Evolutionary conservation across 2,113 vertebrate genomes (phyloP), one percentile per base, ranked within the genome.

Genomic region (Saccopteryx bilineata): DNA sequence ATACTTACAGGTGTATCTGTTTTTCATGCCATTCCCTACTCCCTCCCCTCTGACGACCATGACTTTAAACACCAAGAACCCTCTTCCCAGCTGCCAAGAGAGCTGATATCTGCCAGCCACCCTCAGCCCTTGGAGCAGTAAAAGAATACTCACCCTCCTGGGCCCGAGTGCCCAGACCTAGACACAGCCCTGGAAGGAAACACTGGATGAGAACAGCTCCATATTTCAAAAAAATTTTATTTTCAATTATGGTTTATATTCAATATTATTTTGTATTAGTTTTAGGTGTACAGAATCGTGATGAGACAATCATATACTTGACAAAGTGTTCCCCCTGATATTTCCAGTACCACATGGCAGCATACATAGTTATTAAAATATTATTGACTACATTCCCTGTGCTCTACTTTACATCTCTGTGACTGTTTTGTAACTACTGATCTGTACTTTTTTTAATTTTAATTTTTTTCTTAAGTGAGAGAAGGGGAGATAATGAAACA

Each of bases 1-100:
- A 54, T 6, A n/a, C 12, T 18, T 19, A 78, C 28, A n/a, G 50
- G 50, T 54, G 75, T 78, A 11, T 52, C 26, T 31, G 15, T 4
- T 76, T 31, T 9, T 78, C 28, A 7, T n/a, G 28, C 75, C 75
- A 78, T 19, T 19, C 28, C 50, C 26, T 17, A 21, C 28, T 12
- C 18, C 50, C 5, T 56, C 5, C 7, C 1, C 1, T 0, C 15
- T 56, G 19, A 56, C 9, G 56, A 28, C 17, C 17, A 56, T 0
- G 5, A 7, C 9, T 18, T 3, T 7, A 54, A 78, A 46, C 5
- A 17, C 50, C 9, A n/a, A 54, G 28, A 54, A 0, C 8, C 1
- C 2, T 78, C 28, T 9, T 56, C 50, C 75, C 50, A 56, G 75
- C 1, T 6, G 13, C 50, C 50, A 56, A 9, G 48, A n/a, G 28